Percentiles rank a stretch among this genome's conserved stretches.
Evolutionary conservation across 2,797 vertebrate genomes (phyloP).

Genomic region (Micrastur ruficollis): DNA sequence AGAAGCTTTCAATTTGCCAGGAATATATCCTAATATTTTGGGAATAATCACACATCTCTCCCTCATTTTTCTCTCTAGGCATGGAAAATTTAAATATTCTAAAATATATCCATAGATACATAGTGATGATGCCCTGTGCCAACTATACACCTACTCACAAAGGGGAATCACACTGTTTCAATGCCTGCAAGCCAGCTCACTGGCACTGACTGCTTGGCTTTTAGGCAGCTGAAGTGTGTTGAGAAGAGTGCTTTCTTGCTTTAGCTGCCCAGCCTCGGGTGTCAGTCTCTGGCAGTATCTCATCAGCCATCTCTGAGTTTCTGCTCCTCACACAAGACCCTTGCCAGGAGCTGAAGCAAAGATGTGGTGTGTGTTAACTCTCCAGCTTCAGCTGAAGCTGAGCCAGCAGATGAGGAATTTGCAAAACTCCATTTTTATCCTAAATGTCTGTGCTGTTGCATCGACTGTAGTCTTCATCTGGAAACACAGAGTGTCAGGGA

Average conservation of each 20-base stretch:
- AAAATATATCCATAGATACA: background rate
- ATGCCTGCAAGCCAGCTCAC: background rate
- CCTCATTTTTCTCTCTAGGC: background rate
- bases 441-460: background rate
- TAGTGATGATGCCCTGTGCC: background rate
- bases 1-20: background rate
- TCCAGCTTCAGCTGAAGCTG: background rate
- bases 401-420: background rate
- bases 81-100: background rate
- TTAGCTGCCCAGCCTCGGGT: background rate
- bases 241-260: background rate
- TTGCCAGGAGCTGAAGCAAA: background rate
- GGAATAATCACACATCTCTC: background rate
- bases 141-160: background rate
- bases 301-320: background rate
- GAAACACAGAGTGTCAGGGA: background rate
- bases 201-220: background rate
- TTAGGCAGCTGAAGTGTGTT: background rate
- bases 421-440: background rate
- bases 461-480: background rate
- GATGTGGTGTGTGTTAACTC: background rate
- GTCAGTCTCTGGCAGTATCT: background rate
- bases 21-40: background rate
- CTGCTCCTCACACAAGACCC: background rate
- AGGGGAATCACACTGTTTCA: background rate